Percentiles rank a stretch among this genome's conserved stretches.
These are phyloP conservation scores for Cyprinella venusta DNA, from an alignment of 2,797 vertebrate genomes.

Conservation along the genomic window DNA sequence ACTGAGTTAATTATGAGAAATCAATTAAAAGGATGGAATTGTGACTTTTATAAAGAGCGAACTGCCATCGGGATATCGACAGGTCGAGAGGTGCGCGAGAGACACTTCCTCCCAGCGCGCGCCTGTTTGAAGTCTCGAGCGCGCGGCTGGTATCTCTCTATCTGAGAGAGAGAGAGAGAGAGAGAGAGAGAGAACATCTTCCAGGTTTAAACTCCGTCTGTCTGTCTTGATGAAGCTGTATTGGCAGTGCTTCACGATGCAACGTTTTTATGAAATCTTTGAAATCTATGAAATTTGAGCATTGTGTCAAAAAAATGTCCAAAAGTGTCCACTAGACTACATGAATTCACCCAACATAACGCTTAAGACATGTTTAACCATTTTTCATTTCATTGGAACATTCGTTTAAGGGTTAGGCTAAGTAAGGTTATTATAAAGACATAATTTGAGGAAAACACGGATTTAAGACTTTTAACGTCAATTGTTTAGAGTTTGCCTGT, in stretches of 20 bases:
- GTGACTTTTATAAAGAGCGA: conserved; percentile 53
- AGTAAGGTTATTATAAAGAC: background rate
- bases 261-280: background rate
- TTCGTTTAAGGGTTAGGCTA: background rate
- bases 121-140: conserved; percentile 18
- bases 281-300: background rate
- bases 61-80: conserved; percentile 48
- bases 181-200: background rate
- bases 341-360: background rate
- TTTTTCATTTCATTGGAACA: background rate
- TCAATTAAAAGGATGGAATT: conserved; percentile 75
- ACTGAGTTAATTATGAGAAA: conserved; percentile 81
- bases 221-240: conserved; percentile 9
- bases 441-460: background rate
- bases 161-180: conserved; percentile 8
- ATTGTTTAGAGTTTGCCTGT: background rate
- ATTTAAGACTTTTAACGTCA: background rate
- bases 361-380: background rate
- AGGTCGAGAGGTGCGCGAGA: conserved; percentile 40
- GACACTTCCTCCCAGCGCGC: conserved; percentile 21
- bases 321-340: background rate
- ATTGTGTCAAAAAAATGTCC: background rate
- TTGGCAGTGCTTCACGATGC: background rate
- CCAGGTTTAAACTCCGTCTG: conserved; percentile 24
- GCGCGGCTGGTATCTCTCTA: conserved; percentile 32